phyloP scores from a whole-genome alignment of 1,140 invertebrate genomes.

The Lithobius niger region DNA sequence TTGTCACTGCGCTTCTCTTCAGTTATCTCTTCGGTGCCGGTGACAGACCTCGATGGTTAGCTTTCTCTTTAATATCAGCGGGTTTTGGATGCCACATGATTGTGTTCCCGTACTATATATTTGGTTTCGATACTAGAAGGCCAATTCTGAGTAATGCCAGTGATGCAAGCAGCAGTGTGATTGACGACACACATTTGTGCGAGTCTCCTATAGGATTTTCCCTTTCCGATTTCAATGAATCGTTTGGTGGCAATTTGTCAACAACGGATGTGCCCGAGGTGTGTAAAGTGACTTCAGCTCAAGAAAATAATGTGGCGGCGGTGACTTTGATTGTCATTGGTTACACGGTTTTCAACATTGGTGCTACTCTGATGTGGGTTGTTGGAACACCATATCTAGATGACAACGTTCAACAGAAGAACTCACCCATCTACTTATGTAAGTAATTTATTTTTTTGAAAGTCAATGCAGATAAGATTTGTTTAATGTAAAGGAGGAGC shows the following conservation, averaged over 20 bases:
- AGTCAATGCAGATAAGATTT: too few species aligned
- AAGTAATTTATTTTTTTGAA: not conserved
- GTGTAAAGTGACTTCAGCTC: not conserved
- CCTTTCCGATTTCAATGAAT: too few species aligned
- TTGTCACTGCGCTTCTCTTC: slow-evolving; percentile 14
- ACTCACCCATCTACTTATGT: slow-evolving; percentile 2
- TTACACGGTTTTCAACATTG: not conserved
- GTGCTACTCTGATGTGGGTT: not conserved
- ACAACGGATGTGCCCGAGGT: too few species aligned
- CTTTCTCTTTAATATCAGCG: slow-evolving; percentile 5
- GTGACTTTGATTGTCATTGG: not conserved
- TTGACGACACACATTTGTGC: too few species aligned
- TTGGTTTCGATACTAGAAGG: too few species aligned
- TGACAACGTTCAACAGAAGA: slow-evolving; percentile 2
- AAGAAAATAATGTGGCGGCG: not conserved
- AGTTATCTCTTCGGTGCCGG: slow-evolving; percentile 16
- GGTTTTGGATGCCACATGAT: slow-evolving; percentile 1
- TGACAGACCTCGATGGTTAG: slow-evolving; percentile 19
- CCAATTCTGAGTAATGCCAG: too few species aligned
- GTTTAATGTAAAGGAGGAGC: too few species aligned
- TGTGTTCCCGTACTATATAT: not conserved
- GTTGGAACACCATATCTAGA: not conserved
- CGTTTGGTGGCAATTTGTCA: too few species aligned
- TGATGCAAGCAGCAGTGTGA: too few species aligned
- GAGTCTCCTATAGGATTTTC: too few species aligned